Base-by-base conservation (phyloP, 2,113 vertebrate species). In the Epinephelus moara region DNA sequence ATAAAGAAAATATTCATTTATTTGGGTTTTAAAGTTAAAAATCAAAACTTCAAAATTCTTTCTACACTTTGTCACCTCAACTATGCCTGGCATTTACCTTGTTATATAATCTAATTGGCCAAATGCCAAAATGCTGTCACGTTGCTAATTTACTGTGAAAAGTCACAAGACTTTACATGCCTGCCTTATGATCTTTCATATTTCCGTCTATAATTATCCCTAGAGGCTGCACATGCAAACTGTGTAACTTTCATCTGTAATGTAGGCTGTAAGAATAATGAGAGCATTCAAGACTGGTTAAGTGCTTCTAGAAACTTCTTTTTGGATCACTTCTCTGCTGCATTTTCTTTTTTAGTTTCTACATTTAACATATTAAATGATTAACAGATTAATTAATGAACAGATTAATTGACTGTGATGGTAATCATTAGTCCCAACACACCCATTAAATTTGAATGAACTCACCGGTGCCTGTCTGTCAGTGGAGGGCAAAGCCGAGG, bases 391-490 rank as follows among this genome's bases (percentile, higher is more conserved):
- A 37, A 37, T 37, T 37, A 6, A 37, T 6, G 33, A 37, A 9
- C 3, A 14, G 37, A 73, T 23, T 10, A 27, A 25, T 3, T 47
- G 13, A 64, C 19, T n/a, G 59, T 66, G 5, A 45, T 27, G 62
- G n/a, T 6, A 27, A 17, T 23, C 12, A 40, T 21, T 10, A 13
- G 19, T 19, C 18, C 53, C n/a, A 12, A 42, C 11, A 64, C 45
- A 6, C 18, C 40, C 17, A 10, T 19, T 3, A 0, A 18, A 25
- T 21, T 0, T 9, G 88, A 45, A 0, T 9, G 4, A 92, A 96
- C 97, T 91, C 79, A 97, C 97, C 93, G 96, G 91, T 55, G 94
- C 90, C 86, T 96, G 95, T 67, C 95, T 95, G 91, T 97, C 96
- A 55, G 89, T 94, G 69, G 96, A 94, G 1, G 93, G 92, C 70